Evolutionary conservation across 2,797 vertebrate species (phyloP), one percentile per base, ranked within the genome.

Genomic region (Takifugu ocellatus): DNA sequence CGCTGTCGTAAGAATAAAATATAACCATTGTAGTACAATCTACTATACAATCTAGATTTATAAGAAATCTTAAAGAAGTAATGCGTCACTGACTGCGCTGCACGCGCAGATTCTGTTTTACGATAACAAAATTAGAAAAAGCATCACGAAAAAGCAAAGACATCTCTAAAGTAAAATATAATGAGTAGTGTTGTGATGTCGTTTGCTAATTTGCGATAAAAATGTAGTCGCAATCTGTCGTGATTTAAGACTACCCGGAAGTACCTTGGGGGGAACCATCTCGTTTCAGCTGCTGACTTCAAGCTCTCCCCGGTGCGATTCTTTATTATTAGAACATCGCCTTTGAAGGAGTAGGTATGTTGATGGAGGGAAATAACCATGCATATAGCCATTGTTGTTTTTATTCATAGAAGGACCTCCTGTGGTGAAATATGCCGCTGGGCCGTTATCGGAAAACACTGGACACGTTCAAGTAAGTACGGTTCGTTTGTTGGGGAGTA

Each of bases 251-350:
- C 75, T 50, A 84, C 3, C 0, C 73, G 79, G 85, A 85, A 84
- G 77, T 85, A 6, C 39, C 24, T 29, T 59, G 63, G 53, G 15
- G 62, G 6, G 76, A 84, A 47, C 0, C 25, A 26, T 87, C 80
- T 84, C 43, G 61, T 56, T 33, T 5, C 60, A n/a, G 14, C 52
- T 52, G 36, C 42, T 6, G 27, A n/a, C 51, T 15, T 24, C 12
- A 10, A 33, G 25, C 46, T 66, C 71, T 60, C 71, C 68, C 50
- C 72, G 3, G 59, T 68, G 74, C 72, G 77, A 81, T 77, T 79
- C 75, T 81, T 86, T 86, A 84, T 87, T 82, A 82, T 86, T 88
- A 88, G 86, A 88, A 87, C 88, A 85, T 79, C 55, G 72, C 76
- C 77, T 84, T 81, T 72, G 75, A 82, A 84, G 82, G 81, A 75